Evolutionary conservation across 2,113 vertebrate species (phyloP), one percentile per base, ranked within the genome.

Genomic region (Aptenodytes forsteri): DNA sequence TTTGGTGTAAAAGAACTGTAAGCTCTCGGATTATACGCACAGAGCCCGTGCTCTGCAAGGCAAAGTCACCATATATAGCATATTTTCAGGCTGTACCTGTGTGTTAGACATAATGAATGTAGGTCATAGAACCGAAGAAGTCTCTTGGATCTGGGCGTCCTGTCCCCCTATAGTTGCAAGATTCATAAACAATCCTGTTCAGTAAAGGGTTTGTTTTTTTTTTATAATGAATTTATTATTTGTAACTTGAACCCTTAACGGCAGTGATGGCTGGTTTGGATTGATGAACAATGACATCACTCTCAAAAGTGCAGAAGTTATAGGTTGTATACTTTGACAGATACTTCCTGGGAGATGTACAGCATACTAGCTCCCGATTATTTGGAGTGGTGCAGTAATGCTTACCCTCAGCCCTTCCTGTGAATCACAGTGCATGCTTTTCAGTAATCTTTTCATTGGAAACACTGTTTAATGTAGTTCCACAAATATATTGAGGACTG

Each of bases 21-120:
- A 88, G 15, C 7, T 76, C 7, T 70, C 3, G 2, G 27, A 62
- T 9, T 14, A 20, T 30, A 5, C 4, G 6, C 0, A 0, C 30
- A 54, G 44, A 82, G 16, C 36, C 27, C 0, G 0, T 69, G 70
- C 62, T 92, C 38, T 72, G 58, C 40, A 12, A 86, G 78, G 38
- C 56, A 64, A n/a, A 70, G 38, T 58, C 47, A 38, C 21, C 36
- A 9, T 11, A 52, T 21, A 9, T 3, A 40, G 21, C 5, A 1
- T 38, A 11, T 90, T 85, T 85, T 85, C 66, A 69, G 38, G 23
- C 20, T 66, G 20, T 38, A n/a, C 29, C 38, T 55, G 16, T 79
- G 16, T 46, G 17, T 55, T 71, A 59, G 47, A n/a, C 12, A 8
- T 12, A 29, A 19, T 26, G 16, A 73, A 32, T 5, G 9, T 27